Percentiles rank a stretch among this genome's conserved stretches.
These are phyloP conservation scores for Barypeithes pellucidus DNA, from an alignment of 2,888 invertebrate species.

Conservation along the genomic window DNA sequence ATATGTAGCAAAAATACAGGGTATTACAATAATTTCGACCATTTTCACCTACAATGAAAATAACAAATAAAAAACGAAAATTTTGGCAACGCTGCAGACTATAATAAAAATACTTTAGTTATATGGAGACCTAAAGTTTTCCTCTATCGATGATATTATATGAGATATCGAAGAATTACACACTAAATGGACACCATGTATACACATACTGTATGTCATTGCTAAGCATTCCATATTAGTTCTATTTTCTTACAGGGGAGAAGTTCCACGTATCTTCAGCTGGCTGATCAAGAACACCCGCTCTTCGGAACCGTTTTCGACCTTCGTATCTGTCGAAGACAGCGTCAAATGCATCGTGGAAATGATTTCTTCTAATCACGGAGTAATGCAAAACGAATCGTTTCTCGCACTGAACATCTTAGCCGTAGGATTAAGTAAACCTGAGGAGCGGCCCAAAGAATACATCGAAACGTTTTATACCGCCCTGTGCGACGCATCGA, in stretches of 20 bases:
- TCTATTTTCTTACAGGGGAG: constrained; percentile 74
- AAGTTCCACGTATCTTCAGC: constrained; percentile 84
- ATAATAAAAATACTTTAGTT: no score
- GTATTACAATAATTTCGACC: no score
- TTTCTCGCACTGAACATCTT: constrained; percentile 82
- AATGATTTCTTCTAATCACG: constrained; percentile 88
- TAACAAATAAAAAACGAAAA: no score
- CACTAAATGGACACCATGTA: no score
- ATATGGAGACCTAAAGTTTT: no score
- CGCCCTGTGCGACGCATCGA: constrained; percentile 61
- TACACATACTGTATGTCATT: no score
- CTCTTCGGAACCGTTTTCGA: constrained; percentile 66
- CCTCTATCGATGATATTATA: no score
- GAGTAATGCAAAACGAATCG: constrained; percentile 91
- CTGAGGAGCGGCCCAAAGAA: constrained; percentile 35
- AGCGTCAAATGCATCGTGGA: constrained; percentile 83
- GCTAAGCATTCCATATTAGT: no score
- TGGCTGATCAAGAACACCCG: constrained; percentile 84
- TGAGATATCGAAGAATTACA: no score
- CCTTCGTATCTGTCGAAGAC: constrained; percentile 75
- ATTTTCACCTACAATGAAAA: no score
- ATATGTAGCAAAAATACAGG: no score
- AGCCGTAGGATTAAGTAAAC: constrained; percentile 63
- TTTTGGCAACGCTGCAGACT: no score
- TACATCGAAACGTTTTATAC: constrained; percentile 46